Evolutionary conservation across 2,113 vertebrate species (phyloP), one percentile per base, ranked within the genome.

Genomic region (Engraulis encrasicolus): DNA sequence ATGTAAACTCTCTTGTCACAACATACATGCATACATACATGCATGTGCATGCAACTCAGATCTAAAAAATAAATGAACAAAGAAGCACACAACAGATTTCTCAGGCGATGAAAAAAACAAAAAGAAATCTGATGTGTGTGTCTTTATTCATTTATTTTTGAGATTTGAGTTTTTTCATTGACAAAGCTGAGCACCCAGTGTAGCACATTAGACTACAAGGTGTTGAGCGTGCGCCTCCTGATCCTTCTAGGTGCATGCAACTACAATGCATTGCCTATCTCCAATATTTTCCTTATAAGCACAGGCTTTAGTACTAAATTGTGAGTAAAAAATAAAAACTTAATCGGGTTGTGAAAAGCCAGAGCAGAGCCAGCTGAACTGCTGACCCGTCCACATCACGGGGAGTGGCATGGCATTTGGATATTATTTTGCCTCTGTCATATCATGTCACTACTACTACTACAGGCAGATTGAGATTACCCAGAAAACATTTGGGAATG

Each of bases 381-480:
- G 58, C 58, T 66, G 58, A 66, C 23, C 58, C 31, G 19, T 0
- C 58, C 23, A 66, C 23, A 66, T 66, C 31, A 31, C n/a, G 23
- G 23, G 58, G 23, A 66, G 31, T 66, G 58, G 58, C 20, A 66
- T 9, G 27, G n/a, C 23, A 66, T 66, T 66, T 66, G 27, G 23
- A 27, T 66, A 66, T 66, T 66, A 23, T 66, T 66, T 14, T 66
- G 9, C 40, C 40, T 66, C 23, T 66, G n/a, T 66, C n/a, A 23
- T 66, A 23, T n/a, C 12, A 27, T 7, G 27, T 66, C 58, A 31
- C 2, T 27, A 27, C 27, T 11, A 14, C n/a, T 66, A 31, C 58
- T 66, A 11, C 58, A 66, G n/a, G 58, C 58, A 66, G 58, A 66
- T 66, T 27, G 58, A 66, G 58, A 66, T 66, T 66, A 27, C 7